phyloP scores from a whole-genome alignment of 2,797 vertebrate species.

The Tokudaia muenninki region DNA sequence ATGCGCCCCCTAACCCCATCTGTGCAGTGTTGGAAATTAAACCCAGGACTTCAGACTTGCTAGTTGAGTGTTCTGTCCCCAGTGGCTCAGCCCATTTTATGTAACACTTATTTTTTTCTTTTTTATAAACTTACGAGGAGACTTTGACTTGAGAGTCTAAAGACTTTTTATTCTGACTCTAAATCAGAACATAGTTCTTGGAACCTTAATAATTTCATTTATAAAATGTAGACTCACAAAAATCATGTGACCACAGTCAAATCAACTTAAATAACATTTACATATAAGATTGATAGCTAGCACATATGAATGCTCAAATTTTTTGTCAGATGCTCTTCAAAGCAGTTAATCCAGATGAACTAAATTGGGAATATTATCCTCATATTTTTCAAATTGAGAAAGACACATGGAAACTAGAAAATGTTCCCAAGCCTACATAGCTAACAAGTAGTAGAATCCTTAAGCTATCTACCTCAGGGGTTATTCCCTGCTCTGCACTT shows the following conservation, averaged over 20 bases:
- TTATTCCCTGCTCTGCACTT: neutral
- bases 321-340: neutral
- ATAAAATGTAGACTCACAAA: neutral
- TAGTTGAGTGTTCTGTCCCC: neutral
- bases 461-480: neutral
- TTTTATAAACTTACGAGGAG: neutral
- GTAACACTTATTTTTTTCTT: neutral
- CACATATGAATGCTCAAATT: neutral
- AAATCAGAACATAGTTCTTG: neutral
- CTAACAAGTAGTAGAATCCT: neutral
- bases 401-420: neutral
- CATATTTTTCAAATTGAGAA: neutral
- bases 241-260: neutral
- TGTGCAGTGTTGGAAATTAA: neutral
- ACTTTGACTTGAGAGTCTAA: constrained; percentile 5
- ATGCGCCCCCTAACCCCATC: no score
- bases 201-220: neutral
- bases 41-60: neutral
- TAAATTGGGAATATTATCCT: neutral
- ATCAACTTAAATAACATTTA: neutral
- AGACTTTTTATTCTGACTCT: neutral
- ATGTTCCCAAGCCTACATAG: neutral
- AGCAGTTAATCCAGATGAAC: neutral
- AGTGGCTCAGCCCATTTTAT: neutral
- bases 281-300: neutral